phyloP scores from a whole-genome alignment of 2,113 vertebrate species.

The Bubo blakistoni region DNA sequence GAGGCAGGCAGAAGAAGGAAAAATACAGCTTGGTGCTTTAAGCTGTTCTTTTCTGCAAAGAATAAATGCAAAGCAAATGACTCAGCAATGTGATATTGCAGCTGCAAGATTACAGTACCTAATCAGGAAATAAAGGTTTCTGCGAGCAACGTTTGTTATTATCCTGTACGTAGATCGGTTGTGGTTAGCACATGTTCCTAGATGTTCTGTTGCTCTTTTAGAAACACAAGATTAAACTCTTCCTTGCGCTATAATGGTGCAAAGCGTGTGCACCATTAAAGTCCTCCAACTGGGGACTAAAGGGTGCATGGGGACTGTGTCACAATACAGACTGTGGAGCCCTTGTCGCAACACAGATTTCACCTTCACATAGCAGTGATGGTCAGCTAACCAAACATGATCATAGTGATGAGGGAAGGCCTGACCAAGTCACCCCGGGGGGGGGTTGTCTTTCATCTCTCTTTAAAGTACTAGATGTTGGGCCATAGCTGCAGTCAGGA shows the following conservation, averaged over 20 bases:
- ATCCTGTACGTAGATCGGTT: background rate
- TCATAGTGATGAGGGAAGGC: background rate
- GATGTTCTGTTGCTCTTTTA: background rate
- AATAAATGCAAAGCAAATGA: background rate
- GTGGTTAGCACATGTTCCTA: conserved; percentile 2
- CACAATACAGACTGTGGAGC: background rate
- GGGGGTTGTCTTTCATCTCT: background rate
- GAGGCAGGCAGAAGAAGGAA: background rate
- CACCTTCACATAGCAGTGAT: background rate
- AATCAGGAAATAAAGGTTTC: conserved; percentile 30
- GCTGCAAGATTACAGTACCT: background rate
- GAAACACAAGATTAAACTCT: background rate
- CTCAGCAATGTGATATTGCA: background rate
- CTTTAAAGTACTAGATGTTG: background rate
- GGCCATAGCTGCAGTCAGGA: background rate
- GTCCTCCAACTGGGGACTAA: background rate
- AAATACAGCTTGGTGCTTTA: background rate
- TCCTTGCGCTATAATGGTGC: background rate
- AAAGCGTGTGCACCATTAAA: rapidly evolving
- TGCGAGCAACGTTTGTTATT: background rate
- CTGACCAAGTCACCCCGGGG: background rate
- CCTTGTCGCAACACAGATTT: background rate
- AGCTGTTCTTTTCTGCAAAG: background rate
- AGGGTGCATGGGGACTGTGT: background rate
- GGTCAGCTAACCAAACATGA: background rate